Evolutionary conservation across 2,797 vertebrate species (phyloP).

Genomic region (Acomys russatus): DNA sequence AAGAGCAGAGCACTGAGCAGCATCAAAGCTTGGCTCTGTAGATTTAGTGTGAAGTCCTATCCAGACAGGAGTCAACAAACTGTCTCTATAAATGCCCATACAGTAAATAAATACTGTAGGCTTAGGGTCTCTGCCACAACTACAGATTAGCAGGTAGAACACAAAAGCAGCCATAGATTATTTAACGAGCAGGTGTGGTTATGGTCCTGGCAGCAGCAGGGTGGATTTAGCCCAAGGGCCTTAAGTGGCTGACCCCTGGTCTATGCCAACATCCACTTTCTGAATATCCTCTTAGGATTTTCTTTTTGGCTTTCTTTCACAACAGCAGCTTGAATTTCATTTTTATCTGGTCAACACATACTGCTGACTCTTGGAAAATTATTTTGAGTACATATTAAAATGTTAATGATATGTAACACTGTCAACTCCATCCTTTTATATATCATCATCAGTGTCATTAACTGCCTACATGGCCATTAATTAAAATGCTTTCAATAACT

Average conservation of each 20-base stretch:
- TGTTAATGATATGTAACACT: conserved; percentile 39
- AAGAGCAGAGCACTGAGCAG: conserved; percentile 32
- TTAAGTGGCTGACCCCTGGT: not conserved
- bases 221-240: not conserved
- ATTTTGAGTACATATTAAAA: conserved; percentile 62
- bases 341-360: conserved; percentile 53
- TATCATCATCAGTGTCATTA: not conserved
- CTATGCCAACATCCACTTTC: conserved; percentile 22
- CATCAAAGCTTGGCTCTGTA: conserved; percentile 58
- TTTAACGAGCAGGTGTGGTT: conserved; percentile 27
- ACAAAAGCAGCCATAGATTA: conserved; percentile 46
- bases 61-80: conserved; percentile 37
- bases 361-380: conserved; percentile 52
- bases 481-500: conserved; percentile 59
- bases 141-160: conserved; percentile 21
- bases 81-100: conserved; percentile 33
- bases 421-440: conserved; percentile 7
- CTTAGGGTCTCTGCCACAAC: conserved; percentile 25
- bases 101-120: conserved; percentile 47
- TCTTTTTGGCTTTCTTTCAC: conserved; percentile 39
- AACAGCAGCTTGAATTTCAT: conserved; percentile 36
- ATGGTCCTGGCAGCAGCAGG: not conserved
- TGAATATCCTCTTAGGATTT: conserved; percentile 54
- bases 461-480: not conserved
- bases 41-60: conserved; percentile 18